Evolutionary conservation across 2,888 invertebrate species (phyloP).

Genomic region (Hypercompe scribonia): DNA sequence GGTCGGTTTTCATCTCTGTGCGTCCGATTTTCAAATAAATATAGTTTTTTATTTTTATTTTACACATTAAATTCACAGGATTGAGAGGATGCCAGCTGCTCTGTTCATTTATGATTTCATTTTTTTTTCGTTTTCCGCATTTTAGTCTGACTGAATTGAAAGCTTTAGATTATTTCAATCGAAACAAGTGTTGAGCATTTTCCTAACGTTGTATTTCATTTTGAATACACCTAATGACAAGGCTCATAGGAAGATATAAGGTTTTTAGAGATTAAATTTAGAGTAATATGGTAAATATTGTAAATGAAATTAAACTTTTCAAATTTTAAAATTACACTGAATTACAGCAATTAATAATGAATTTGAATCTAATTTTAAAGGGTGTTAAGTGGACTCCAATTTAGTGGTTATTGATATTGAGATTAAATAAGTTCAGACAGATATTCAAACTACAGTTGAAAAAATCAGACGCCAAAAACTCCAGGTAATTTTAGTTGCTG

Average conservation of each 20-base stretch:
- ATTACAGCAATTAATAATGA: background rate
- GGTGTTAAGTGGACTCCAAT: background rate
- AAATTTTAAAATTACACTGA: too few relatives aligned
- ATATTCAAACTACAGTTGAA: background rate
- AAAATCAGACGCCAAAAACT: background rate
- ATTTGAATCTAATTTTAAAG: background rate
- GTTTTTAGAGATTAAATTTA: too few relatives aligned
- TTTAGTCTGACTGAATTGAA: background rate
- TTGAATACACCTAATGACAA: background rate
- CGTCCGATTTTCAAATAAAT: slow-evolving; percentile 30
- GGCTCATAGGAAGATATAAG: too few relatives aligned
- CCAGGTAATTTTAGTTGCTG: background rate
- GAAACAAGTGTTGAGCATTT: too few relatives aligned
- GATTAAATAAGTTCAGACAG: background rate
- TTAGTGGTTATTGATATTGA: background rate
- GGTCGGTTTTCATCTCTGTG: background rate
- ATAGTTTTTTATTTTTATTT: slow-evolving; percentile 35
- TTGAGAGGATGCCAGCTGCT: slow-evolving; percentile 11
- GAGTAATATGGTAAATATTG: too few relatives aligned
- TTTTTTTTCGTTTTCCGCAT: background rate
- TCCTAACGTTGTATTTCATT: background rate
- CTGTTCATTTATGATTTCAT: background rate
- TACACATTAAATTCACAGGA: slow-evolving; percentile 13
- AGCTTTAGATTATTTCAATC: background rate
- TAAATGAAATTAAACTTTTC: too few relatives aligned